These are phyloP conservation scores for Brachionus plicatilis DNA, from an alignment of 1,140 invertebrate genomes.

Conservation along the genomic window DNA sequence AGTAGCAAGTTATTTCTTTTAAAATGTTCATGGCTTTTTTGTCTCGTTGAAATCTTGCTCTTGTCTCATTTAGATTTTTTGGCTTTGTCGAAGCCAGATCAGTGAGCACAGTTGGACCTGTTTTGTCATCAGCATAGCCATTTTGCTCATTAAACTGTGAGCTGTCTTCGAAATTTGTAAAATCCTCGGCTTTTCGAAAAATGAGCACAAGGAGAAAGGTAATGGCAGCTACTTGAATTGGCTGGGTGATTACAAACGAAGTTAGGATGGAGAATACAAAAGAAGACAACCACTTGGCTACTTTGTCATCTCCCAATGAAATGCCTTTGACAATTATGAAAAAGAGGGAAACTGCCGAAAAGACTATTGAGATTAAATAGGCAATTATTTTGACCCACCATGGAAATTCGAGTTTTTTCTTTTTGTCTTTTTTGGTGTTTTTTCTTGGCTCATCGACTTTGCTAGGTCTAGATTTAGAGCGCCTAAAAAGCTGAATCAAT, in stretches of 20 bases:
- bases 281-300: slow-evolving; percentile 61
- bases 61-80: not conserved
- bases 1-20: not conserved
- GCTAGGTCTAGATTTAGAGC: not conserved
- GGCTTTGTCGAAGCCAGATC: not conserved
- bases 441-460: not conserved
- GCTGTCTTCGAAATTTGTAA: slow-evolving; percentile 48
- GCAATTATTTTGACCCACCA: slow-evolving; percentile 58
- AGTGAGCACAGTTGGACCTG: not conserved
- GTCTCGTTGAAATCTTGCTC: not conserved
- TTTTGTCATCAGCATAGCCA: not conserved
- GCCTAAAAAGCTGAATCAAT: not conserved
- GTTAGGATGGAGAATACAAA: slow-evolving; percentile 60
- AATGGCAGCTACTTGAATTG: slow-evolving; percentile 59
- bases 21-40: slow-evolving; percentile 8
- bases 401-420: slow-evolving; percentile 50
- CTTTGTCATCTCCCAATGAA: slow-evolving; percentile 60
- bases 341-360: slow-evolving; percentile 55
- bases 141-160: slow-evolving; percentile 50
- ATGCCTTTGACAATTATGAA: slow-evolving; percentile 61
- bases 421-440: not conserved
- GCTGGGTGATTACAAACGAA: slow-evolving; percentile 60
- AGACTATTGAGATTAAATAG: slow-evolving; percentile 57
- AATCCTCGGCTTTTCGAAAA: slow-evolving; percentile 56
- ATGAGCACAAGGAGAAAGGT: slow-evolving; percentile 58